Conservation (phyloP, 1,140 invertebrate genomes). For the Oppia nitens region DNA sequence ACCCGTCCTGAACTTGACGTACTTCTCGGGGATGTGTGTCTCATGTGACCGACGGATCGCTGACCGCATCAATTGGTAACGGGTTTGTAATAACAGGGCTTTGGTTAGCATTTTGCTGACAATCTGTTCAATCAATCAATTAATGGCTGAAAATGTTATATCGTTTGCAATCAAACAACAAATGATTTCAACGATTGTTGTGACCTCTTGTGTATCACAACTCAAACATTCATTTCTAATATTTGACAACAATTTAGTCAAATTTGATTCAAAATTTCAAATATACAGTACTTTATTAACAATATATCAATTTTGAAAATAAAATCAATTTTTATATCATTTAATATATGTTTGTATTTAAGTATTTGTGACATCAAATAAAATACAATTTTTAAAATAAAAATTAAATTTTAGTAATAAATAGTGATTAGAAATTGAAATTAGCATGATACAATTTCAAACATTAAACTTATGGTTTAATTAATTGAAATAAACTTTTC, state of each 20-base stretch:
- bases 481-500: too few relatives aligned
- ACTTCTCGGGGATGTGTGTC: not conserved
- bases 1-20: not conserved
- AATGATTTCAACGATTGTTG: not conserved
- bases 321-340: too few relatives aligned
- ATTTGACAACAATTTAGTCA: too few relatives aligned
- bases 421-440: too few relatives aligned
- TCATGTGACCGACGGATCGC: not conserved
- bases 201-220: not conserved
- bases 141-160: not conserved
- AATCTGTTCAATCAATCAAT: not conserved
- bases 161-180: not conserved
- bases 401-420: too few relatives aligned
- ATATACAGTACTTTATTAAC: not conserved
- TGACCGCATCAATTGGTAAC: not conserved
- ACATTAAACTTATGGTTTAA: too few relatives aligned
- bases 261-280: not conserved
- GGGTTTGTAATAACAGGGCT: not conserved
- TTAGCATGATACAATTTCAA: too few relatives aligned
- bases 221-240: not conserved
- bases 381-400: too few relatives aligned
- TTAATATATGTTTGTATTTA: too few relatives aligned
- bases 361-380: too few relatives aligned
- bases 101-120: not conserved
- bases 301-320: too few relatives aligned